These are phyloP conservation scores for Spea bombifrons DNA, from an alignment of 2,113 vertebrate genomes.

Conservation along the genomic window DNA sequence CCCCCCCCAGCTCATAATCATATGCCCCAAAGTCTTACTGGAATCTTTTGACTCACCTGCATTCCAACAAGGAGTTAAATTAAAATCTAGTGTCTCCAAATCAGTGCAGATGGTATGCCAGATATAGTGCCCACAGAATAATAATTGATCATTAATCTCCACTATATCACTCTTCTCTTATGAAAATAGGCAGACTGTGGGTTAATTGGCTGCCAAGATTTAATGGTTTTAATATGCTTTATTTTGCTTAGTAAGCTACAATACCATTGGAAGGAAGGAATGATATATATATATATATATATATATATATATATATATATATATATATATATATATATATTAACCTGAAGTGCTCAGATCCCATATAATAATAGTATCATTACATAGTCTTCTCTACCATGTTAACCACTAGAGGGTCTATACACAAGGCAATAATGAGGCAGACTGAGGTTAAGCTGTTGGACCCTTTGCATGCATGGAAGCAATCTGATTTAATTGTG, in stretches of 20 bases:
- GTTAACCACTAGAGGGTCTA: conserved; percentile 38
- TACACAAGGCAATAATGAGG: conserved; percentile 12
- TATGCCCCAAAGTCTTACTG: too few species aligned
- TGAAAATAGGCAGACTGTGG: background rate
- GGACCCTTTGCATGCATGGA: background rate
- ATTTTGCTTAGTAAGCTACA: background rate
- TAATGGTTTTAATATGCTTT: background rate
- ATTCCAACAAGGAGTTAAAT: too few species aligned
- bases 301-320: too few species aligned
- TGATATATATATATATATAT: too few species aligned
- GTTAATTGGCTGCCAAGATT: background rate
- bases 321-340: background rate
- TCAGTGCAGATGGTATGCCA: too few species aligned
- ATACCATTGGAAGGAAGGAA: too few species aligned
- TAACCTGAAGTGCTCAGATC: background rate
- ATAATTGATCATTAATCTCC: too few species aligned
- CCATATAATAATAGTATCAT: background rate
- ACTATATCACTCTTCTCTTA: background rate
- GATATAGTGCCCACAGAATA: too few species aligned
- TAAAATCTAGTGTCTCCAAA: too few species aligned
- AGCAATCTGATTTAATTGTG: background rate
- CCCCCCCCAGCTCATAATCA: too few species aligned
- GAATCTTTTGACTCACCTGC: too few species aligned
- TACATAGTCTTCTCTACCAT: background rate
- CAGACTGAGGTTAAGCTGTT: background rate